Base-by-base conservation (phyloP, 2,797 vertebrate species). In the Sphaeramia orbicularis region DNA sequence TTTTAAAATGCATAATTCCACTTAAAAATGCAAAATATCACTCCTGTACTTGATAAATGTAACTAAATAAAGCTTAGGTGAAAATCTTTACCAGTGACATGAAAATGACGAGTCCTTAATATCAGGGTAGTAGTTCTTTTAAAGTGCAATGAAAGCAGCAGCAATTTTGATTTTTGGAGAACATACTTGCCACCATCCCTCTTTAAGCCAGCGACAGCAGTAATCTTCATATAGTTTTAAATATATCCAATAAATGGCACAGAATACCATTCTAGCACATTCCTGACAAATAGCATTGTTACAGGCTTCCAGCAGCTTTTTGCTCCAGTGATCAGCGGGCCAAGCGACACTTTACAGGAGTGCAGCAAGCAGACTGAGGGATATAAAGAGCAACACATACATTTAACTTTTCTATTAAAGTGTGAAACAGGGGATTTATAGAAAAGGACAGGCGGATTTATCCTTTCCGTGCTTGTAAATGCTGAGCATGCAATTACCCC, bases 401-500 rank as follows among this genome's bases (percentile, higher is more conserved):
- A 91, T 91, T 92, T 86, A 87, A 93, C 89, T 89, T 90, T 91
- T 92, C 84, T 92, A 92, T 93, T 93, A 90, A 90, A 92, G 89
- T 88, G 87, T 83, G 81, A 91, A 93, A 91, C 67, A 15, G 86
- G 83, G 86, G 88, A 94, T 94, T 93, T 93, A 93, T 92, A 89
- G 91, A 94, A 94, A 93, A 94, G 89, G 91, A 93, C 92, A 92
- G 89, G 85, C 86, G 80, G 92, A 93, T 95, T 93, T 94, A 93
- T 94, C 89, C 92, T 90, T 94, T 92, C 83, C 83, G 76, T 93
- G 92, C 92, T 94, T 94, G 92, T 94, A 94, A 95, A 94, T 94
- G 94, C 93, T 95, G 93, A 94, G 93, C 93, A 89, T 93, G 93
- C 94, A 94, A 94, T 94, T 94, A 94, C 91, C 92, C 93, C 91